A percentile compares a stretch with the other conserved stretches of the same genome.
Evolutionary conservation across 92 coral and sea anemone species (phyloP).

Genomic region (Epizoanthus illoricatus): DNA sequence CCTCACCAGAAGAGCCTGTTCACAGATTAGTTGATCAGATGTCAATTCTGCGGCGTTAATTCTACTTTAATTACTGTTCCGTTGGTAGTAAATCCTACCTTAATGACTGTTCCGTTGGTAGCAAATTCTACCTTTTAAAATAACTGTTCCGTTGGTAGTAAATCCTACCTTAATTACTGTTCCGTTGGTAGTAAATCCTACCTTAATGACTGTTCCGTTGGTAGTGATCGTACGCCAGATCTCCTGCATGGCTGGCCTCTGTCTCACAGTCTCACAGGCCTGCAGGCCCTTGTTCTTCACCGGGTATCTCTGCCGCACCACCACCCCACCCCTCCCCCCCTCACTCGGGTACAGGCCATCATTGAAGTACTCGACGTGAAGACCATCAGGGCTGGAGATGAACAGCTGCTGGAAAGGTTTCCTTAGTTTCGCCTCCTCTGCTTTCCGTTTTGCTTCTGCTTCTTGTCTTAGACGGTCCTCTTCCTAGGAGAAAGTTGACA

Average conservation of each 20-base stretch:
- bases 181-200: slow-evolving; percentile 1
- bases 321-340: slow-evolving; percentile 80
- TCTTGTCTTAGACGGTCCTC: slow-evolving; percentile 67
- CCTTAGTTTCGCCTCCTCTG: slow-evolving; percentile 62
- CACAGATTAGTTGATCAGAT: no score
- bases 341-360: slow-evolving; percentile 67
- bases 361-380: slow-evolving; percentile 82
- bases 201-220: slow-evolving; percentile 93
- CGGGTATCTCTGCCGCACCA: slow-evolving; percentile 87
- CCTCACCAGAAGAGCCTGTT: no score
- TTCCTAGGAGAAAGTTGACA: background rate
- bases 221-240: slow-evolving; percentile 81
- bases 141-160: no score
- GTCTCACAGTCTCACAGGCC: slow-evolving; percentile 59
- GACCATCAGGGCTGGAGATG: slow-evolving; percentile 93
- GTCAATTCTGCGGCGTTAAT: no score
- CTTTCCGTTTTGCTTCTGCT: slow-evolving; percentile 63
- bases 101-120: no score
- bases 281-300: slow-evolving; percentile 72
- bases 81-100: no score
- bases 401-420: slow-evolving; percentile 85
- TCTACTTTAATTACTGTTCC: no score
- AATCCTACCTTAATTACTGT: no score
- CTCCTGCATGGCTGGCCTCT: slow-evolving; percentile 82
- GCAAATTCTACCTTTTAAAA: no score